phyloP scores from a whole-genome alignment of 2,888 invertebrate genomes.

The Noctua janthina region DNA sequence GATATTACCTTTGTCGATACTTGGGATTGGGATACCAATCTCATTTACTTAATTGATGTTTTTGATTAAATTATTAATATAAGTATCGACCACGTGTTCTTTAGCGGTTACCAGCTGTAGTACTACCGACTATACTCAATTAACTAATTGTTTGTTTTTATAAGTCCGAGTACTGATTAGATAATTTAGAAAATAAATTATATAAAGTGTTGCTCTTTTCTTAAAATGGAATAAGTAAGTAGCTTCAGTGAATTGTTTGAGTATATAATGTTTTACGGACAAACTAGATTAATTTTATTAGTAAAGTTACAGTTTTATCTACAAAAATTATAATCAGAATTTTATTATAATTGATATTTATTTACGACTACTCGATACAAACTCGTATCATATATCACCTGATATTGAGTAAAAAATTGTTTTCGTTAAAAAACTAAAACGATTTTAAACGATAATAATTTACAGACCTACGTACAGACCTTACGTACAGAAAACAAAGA shows the following conservation, averaged over 20 bases:
- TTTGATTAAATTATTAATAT: not conserved
- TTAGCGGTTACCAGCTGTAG: not conserved
- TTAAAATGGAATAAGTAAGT: not conserved
- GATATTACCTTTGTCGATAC: slow-evolving; percentile 10
- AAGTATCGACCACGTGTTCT: not conserved
- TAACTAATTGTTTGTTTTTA: slow-evolving; percentile 5
- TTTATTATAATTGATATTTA: not conserved
- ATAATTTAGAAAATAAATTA: not conserved
- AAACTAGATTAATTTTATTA: not conserved
- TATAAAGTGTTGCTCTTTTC: not conserved
- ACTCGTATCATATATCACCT: not conserved
- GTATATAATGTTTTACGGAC: not conserved
- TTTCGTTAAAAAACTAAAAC: not conserved
- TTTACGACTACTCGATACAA: slow-evolving; percentile 2
- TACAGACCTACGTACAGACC: not conserved
- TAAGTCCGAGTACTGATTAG: not conserved
- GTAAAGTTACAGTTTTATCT: not conserved
- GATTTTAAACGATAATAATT: not conserved
- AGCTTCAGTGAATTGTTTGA: not conserved
- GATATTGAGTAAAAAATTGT: not conserved
- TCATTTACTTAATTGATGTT: slow-evolving; percentile 4
- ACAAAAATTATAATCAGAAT: not conserved
- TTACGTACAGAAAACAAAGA: not conserved
- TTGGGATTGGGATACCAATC: not conserved
- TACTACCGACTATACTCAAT: not conserved